A percentile compares a stretch with the other conserved stretches of the same genome.
Evolutionary conservation across 2,113 vertebrate species (phyloP).

Genomic region (Notiomystis cincta): DNA sequence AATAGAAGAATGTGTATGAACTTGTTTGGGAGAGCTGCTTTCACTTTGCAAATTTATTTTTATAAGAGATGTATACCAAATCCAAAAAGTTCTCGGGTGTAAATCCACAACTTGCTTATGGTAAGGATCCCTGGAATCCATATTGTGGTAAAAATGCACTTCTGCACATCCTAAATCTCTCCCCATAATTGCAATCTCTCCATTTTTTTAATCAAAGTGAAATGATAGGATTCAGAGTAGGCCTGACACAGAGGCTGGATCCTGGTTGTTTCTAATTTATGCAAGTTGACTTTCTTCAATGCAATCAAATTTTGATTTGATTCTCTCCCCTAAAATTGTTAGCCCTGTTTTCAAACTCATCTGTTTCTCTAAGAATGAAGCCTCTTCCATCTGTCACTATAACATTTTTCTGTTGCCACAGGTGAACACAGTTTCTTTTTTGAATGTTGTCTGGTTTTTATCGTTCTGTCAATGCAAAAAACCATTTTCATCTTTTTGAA

Average conservation of each 20-base stretch:
- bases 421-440: neutral
- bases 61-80: neutral
- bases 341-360: neutral
- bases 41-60: neutral
- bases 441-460: neutral
- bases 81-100: neutral
- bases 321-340: neutral
- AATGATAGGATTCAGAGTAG: neutral
- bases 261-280: neutral
- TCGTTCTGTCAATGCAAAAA: neutral
- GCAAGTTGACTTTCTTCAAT: neutral
- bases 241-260: neutral
- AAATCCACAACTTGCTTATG: neutral
- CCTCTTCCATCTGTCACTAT: neutral
- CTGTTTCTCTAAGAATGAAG: neutral
- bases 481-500: neutral
- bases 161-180: neutral
- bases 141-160: neutral
- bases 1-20: neutral
- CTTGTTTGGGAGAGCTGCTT: neutral
- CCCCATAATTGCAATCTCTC: neutral
- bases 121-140: neutral
- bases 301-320: neutral
- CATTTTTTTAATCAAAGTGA: neutral
- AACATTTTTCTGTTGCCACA: neutral